Evolutionary conservation across 2,888 invertebrate genomes (phyloP).

Genomic region (Lasioglossum lativentre): DNA sequence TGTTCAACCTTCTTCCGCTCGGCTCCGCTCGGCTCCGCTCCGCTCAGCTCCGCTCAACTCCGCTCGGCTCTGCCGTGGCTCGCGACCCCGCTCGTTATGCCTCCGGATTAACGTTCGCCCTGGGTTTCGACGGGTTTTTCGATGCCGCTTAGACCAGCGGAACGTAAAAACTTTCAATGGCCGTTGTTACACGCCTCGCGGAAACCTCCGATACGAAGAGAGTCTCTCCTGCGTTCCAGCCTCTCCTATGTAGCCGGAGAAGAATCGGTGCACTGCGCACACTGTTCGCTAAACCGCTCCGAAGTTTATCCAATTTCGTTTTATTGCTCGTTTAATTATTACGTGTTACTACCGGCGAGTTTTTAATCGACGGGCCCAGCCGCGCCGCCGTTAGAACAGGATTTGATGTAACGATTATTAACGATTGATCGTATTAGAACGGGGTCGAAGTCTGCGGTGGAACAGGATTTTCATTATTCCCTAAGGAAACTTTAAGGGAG

Average conservation of each 20-base stretch:
- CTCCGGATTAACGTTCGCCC: not conserved
- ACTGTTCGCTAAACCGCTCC: not conserved
- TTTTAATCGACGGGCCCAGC: not conserved
- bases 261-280: not conserved
- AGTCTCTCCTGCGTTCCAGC: not conserved
- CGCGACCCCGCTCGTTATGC: slow-evolving; percentile 11
- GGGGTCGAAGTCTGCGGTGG: not conserved
- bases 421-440: not conserved
- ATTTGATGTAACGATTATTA: not conserved
- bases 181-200: slow-evolving; percentile 8
- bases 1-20: not conserved
- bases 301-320: not conserved
- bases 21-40: not conserved
- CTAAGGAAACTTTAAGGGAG: too few relatives aligned
- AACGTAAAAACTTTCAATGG: slow-evolving; percentile 25
- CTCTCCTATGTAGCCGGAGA: not conserved
- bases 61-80: not conserved
- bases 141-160: not conserved
- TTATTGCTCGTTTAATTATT: not conserved
- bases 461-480: not conserved
- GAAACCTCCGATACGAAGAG: not conserved
- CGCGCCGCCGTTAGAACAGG: not conserved
- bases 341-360: not conserved
- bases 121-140: not conserved
- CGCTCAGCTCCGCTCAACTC: too few relatives aligned